A percentile compares a stretch with the other conserved stretches of the same genome.
phyloP scores from a whole-genome alignment of 2,113 vertebrate species.

The Gymnogyps californianus region DNA sequence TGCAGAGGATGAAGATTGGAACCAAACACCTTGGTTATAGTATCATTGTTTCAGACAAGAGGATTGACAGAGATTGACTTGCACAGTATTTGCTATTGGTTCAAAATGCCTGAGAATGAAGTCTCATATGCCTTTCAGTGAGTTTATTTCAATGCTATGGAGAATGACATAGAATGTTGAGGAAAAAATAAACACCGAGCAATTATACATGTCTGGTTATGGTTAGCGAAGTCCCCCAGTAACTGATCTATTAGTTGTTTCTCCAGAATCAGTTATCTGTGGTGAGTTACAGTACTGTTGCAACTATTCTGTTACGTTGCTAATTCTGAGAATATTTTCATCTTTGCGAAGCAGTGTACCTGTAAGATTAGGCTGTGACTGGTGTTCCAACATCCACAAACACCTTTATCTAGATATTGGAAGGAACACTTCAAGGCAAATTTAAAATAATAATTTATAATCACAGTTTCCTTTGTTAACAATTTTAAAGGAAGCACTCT shows the following conservation, averaged over 20 bases:
- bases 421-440: neutral
- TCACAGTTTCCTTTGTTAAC: neutral
- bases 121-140: rapidly evolving
- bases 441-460: neutral
- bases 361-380: neutral
- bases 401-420: neutral
- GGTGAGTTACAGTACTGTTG: neutral
- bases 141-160: neutral
- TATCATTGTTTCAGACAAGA: neutral
- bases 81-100: neutral
- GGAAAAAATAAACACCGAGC: neutral
- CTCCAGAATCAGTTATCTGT: neutral
- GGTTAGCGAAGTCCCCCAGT: neutral
- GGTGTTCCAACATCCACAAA: neutral
- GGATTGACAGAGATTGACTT: neutral
- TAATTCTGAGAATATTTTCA: neutral
- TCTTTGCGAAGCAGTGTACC: neutral
- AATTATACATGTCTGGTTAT: neutral
- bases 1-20: neutral
- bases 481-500: neutral
- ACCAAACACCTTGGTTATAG: neutral
- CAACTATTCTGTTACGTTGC: neutral
- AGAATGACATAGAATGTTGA: neutral
- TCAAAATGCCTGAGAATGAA: rapidly evolving
- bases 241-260: neutral